Evolutionary conservation across 2,113 vertebrate genomes (phyloP).

Genomic region (Planiliza haematocheilus): DNA sequence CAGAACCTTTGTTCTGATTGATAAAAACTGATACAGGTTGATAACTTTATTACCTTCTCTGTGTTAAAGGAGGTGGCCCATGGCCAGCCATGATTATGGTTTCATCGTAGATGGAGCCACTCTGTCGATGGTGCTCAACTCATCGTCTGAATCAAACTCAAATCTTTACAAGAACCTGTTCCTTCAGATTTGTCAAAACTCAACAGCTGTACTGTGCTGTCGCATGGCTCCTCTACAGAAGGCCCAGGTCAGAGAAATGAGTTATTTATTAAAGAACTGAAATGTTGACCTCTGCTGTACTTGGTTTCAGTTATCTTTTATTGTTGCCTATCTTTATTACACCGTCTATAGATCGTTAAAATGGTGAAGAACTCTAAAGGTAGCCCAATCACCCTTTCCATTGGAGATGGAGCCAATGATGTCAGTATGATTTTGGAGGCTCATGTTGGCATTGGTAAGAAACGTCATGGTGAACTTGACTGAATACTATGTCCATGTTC

Average conservation of each 20-base stretch:
- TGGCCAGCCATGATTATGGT: slow-evolving; percentile 89
- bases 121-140: slow-evolving; percentile 91
- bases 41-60: neutral
- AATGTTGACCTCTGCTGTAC: neutral
- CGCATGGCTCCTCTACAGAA: slow-evolving; percentile 98
- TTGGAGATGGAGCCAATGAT: slow-evolving; percentile 98
- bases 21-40: too few relatives aligned
- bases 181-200: slow-evolving; percentile 95
- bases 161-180: slow-evolving; percentile 94
- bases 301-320: neutral
- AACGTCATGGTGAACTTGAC: neutral
- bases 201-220: slow-evolving; percentile 94
- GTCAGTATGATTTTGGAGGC: slow-evolving; percentile 99
- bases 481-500: neutral
- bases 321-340: too few relatives aligned
- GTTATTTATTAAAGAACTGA: neutral
- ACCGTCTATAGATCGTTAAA: slow-evolving; percentile 89
- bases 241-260: slow-evolving; percentile 89
- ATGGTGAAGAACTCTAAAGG: slow-evolving; percentile 98
- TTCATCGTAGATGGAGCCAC: slow-evolving; percentile 96
- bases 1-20: too few relatives aligned
- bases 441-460: slow-evolving; percentile 97
- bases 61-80: slow-evolving; percentile 87
- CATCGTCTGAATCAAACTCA: slow-evolving; percentile 85
- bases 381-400: slow-evolving; percentile 92